Evolutionary conservation across 2,113 vertebrate species (phyloP).

Genomic region (Oreotrochilus melanogaster): DNA sequence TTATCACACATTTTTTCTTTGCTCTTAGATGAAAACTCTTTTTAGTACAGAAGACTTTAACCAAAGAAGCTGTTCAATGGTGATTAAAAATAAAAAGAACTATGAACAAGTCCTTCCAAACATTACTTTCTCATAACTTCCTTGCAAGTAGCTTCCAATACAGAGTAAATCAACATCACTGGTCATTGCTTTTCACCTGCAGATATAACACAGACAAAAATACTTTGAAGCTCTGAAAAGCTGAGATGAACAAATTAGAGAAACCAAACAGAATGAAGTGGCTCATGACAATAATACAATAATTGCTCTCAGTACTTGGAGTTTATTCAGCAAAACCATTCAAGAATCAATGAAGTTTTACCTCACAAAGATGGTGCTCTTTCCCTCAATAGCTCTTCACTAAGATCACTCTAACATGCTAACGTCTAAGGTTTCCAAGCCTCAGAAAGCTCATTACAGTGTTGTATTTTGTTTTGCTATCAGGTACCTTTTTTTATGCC

Average conservation of each 20-base stretch:
- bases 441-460: background rate
- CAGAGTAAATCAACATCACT: background rate
- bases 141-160: background rate
- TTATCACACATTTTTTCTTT: background rate
- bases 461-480: background rate
- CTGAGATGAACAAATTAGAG: background rate
- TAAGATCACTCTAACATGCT: background rate
- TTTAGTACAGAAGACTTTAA: background rate
- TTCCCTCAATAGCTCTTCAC: background rate
- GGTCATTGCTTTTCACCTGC: background rate
- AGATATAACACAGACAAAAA: background rate
- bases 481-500: background rate
- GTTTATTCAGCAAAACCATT: background rate
- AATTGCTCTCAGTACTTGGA: background rate
- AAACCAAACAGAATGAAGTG: background rate
- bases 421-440: background rate
- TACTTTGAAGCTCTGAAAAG: background rate
- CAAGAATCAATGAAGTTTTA: background rate
- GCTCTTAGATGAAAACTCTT: background rate
- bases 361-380: background rate
- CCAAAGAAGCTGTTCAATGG: background rate
- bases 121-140: background rate
- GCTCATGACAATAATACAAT: background rate
- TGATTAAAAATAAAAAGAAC: background rate
- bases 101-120: background rate